These are phyloP conservation scores for Ifrita kowaldi DNA, from an alignment of 2,113 vertebrate genomes.

Conservation along the genomic window DNA sequence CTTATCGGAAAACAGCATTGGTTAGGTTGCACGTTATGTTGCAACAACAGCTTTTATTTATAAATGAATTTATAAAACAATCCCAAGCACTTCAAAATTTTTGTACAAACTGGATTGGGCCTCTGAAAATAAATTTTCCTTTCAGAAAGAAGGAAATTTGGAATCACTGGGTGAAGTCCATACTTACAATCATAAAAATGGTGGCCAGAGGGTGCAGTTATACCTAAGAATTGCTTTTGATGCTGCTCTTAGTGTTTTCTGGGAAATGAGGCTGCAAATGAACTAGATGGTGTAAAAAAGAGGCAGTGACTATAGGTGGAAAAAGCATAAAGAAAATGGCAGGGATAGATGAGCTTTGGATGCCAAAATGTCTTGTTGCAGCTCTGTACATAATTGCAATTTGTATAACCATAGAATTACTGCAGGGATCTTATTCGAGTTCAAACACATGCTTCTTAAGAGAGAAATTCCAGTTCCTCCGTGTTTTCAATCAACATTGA, in stretches of 20 bases:
- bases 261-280: background rate
- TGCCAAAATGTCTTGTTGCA: background rate
- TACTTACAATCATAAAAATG: background rate
- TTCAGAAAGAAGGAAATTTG: background rate
- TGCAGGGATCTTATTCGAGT: accelerated
- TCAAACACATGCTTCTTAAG: background rate
- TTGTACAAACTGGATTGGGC: background rate
- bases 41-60: background rate
- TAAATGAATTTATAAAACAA: background rate
- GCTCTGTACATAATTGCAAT: background rate
- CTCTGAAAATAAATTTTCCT: background rate
- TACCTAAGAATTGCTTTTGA: background rate
- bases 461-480: background rate
- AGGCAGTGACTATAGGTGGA: background rate
- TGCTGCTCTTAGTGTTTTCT: background rate
- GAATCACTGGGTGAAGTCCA: background rate
- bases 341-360: background rate
- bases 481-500: background rate
- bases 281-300: background rate
- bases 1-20: background rate
- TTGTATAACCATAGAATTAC: background rate
- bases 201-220: background rate
- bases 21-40: background rate
- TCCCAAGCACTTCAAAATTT: background rate
- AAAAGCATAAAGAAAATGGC: background rate